Evolutionary conservation across 2,113 vertebrate species (phyloP).

Genomic region (Panthera leo): DNA sequence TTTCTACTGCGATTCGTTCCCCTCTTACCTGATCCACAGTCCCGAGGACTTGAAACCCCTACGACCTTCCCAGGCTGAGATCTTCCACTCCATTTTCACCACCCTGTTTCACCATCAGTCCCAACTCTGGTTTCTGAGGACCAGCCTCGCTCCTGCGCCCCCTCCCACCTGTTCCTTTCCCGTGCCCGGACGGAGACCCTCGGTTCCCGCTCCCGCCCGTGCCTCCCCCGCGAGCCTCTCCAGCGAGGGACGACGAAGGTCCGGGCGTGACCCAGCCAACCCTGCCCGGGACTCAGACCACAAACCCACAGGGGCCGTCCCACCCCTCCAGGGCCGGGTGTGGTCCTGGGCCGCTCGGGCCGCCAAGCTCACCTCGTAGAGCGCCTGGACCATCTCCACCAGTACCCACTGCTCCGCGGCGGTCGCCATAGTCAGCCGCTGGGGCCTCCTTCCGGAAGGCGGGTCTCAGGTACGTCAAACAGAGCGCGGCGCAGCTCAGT

Average conservation of each 20-base stretch:
- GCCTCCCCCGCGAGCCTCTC: neutral
- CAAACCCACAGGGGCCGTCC: rapidly evolving
- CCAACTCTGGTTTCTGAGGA: rapidly evolving
- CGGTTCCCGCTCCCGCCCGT: rapidly evolving
- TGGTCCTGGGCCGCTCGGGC: neutral
- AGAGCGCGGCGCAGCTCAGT: neutral
- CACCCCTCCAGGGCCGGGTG: rapidly evolving
- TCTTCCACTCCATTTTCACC: neutral
- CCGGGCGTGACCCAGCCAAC: rapidly evolving
- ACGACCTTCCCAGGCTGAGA: no score
- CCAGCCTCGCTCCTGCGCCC: neutral
- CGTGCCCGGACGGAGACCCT: neutral
- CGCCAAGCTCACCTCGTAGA: slow-evolving; percentile 90
- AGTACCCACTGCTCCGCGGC: slow-evolving; percentile 95
- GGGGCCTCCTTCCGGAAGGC: slow-evolving; percentile 1
- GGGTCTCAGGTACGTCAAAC: rapidly evolving
- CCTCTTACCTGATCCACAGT: neutral
- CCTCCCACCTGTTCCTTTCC: neutral
- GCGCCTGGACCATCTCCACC: slow-evolving; percentile 97
- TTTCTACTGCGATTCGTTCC: no score
- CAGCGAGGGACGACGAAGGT: neutral
- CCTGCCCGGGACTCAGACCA: neutral
- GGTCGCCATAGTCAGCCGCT: slow-evolving; percentile 87
- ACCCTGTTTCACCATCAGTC: no score
- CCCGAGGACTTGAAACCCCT: neutral